Percentiles rank a stretch among this genome's conserved stretches.
Evolutionary conservation across 2,113 vertebrate genomes (phyloP).

Genomic region (Psammodynastes pulverulentus): DNA sequence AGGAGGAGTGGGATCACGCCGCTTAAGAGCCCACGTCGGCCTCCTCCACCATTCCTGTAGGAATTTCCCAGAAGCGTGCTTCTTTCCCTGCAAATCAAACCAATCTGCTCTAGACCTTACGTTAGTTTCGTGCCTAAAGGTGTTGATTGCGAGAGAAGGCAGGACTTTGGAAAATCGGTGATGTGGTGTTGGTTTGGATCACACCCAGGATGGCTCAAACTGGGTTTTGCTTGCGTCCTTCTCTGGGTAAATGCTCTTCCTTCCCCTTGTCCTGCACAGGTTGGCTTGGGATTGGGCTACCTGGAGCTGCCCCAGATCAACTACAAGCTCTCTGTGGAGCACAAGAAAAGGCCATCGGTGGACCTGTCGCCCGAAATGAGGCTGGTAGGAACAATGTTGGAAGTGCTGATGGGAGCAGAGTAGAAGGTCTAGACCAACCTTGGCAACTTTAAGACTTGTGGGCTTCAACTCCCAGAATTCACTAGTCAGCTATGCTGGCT

Average conservation of each 20-base stretch:
- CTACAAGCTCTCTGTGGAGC: slow-evolving; percentile 95
- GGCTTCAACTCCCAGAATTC: no score
- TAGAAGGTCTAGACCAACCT: no score
- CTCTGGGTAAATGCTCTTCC: no score
- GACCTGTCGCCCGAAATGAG: slow-evolving; percentile 88
- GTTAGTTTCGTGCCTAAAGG: not conserved
- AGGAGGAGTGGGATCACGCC: not conserved
- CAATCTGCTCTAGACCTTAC: not conserved
- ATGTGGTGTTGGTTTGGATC: not conserved
- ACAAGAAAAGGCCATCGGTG: slow-evolving; percentile 87
- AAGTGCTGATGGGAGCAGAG: not conserved
- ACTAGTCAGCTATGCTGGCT: no score
- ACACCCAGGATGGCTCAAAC: not conserved
- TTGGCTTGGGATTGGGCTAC: slow-evolving; percentile 93
- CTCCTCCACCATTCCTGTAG: not conserved
- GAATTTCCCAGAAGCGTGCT: not conserved
- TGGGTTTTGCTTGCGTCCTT: not conserved
- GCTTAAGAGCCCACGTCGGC: not conserved
- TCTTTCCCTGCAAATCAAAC: not conserved
- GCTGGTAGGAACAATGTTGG: slow-evolving; percentile 73
- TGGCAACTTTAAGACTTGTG: no score
- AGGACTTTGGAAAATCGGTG: not conserved
- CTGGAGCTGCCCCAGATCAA: slow-evolving; percentile 97
- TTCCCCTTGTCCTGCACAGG: slow-evolving; percentile 63
- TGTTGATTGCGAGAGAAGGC: not conserved